Base-by-base conservation (phyloP, 2,113 vertebrate species). In the Eira barbara region DNA sequence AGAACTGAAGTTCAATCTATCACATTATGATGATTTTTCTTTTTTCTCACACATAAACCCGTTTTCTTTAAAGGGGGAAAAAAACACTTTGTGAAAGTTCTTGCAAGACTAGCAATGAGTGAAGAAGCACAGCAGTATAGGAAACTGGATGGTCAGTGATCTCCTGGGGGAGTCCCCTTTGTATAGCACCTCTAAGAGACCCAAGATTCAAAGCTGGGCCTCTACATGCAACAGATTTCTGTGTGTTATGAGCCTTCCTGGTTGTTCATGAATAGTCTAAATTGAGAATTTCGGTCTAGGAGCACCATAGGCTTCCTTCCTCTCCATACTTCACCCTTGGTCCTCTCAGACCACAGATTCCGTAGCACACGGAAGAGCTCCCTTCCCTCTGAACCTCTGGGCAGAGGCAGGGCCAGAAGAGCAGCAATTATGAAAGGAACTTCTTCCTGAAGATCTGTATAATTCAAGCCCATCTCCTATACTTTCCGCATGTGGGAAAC, bases 1-100 rank as follows among this genome's bases (percentile, higher is more conserved):
- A 36, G 88, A 96, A 78, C 84, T 65, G 67, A 73, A 55, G 76
- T 93, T 88, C 71, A 97, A 59, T 97, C 94, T 84, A 89, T 94
- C 91, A 97, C 59, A 11, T 88, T 39, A 45, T 36, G 29, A 42
- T 42, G 81, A 78, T 73, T 92, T 98, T 87, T 90, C 55, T 83
- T 65, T 59, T 78, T 76, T 5, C 59, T 31, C 8, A 81, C 52
- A 71, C 34, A 73, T 31, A 93, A 96, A 85, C 49, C 59, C 81
- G 84, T 88, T 96, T 88, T 71, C 23, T 82, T 45, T 47, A 76
- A 89, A 88, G 36, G 11, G 45, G 25, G 59, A 42, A 78, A 39
- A 61, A 61, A 8, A 10, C 6, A 78, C 31, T 29, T 42, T 86
- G 47, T 79, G 36, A 42, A 96, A 59, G 21, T 91, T 90, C 52